phyloP scores from a whole-genome alignment of 2,888 invertebrate genomes.

The Volucella bombylans region DNA sequence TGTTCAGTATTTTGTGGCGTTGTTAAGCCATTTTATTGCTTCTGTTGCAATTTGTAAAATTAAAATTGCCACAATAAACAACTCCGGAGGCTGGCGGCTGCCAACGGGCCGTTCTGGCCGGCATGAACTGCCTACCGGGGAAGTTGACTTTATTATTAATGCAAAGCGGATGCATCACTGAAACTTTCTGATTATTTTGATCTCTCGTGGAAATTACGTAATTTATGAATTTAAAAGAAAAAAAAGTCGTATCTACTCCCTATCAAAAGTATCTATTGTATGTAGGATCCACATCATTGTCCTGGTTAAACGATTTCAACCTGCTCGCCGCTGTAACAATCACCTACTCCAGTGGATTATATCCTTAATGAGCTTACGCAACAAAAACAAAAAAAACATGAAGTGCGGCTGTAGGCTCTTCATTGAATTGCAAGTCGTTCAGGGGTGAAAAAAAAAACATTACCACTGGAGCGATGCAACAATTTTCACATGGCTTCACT shows the following conservation, averaged over 20 bases:
- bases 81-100: slow-evolving; percentile 52
- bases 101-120: slow-evolving; percentile 53
- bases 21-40: slow-evolving; percentile 66
- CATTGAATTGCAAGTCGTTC: slow-evolving; percentile 9
- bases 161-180: slow-evolving; percentile 63
- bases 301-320: slow-evolving; percentile 45
- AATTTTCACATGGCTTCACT: slow-evolving; percentile 62
- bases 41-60: slow-evolving; percentile 73
- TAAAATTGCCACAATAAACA: slow-evolving; percentile 73
- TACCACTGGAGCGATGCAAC: slow-evolving; percentile 66
- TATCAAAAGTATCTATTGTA: slow-evolving; percentile 3
- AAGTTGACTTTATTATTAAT: slow-evolving; percentile 68
- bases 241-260: neutral
- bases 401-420: slow-evolving; percentile 21
- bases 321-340: slow-evolving; percentile 62
- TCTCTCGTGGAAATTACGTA: slow-evolving; percentile 71
- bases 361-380: slow-evolving; percentile 67
- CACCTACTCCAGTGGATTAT: slow-evolving; percentile 63
- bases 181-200: slow-evolving; percentile 73
- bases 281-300: slow-evolving; percentile 1
- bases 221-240: slow-evolving; percentile 55
- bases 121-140: slow-evolving; percentile 36
- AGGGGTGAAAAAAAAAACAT: slow-evolving; percentile 16
- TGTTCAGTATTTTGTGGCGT: slow-evolving; percentile 10
- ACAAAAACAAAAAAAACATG: slow-evolving; percentile 12